These are phyloP conservation scores for Belonocnema kinseyi DNA, from an alignment of 1,140 invertebrate genomes.

Conservation along the genomic window DNA sequence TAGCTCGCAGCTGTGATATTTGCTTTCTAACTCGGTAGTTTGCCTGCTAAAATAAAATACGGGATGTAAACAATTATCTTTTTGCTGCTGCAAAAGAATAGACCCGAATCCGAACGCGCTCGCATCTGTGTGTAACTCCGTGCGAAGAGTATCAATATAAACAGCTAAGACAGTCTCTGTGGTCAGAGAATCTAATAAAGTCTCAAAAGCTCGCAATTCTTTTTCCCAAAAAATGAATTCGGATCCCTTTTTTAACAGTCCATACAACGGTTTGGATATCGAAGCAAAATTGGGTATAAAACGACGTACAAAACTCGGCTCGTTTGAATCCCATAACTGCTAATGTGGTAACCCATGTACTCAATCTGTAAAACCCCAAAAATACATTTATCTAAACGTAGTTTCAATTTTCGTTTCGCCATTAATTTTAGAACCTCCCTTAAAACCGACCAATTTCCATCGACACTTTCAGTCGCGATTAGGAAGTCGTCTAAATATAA, in stretches of 20 bases:
- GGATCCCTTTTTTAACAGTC: neutral
- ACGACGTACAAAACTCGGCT: neutral
- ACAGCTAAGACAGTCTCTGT: no score
- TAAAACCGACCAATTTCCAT: neutral
- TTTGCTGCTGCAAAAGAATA: no score
- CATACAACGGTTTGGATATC: neutral
- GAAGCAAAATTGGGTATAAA: neutral
- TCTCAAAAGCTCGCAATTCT: no score
- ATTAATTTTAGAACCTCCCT: neutral
- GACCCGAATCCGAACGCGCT: no score
- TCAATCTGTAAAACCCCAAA: neutral
- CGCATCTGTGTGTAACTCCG: no score
- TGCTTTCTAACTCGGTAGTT: no score
- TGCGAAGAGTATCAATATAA: no score
- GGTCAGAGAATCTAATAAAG: no score
- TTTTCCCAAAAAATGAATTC: no score
- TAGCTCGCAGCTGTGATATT: no score
- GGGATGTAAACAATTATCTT: no score
- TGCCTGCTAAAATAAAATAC: no score
- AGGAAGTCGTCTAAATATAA: neutral
- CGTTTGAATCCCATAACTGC: neutral
- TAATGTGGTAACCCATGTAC: neutral
- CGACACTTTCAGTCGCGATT: neutral
- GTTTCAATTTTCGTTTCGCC: neutral
- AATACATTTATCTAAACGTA: neutral